These are phyloP conservation scores for Diceros bicornis DNA, from an alignment of 2,797 vertebrate genomes.

Conservation along the genomic window DNA sequence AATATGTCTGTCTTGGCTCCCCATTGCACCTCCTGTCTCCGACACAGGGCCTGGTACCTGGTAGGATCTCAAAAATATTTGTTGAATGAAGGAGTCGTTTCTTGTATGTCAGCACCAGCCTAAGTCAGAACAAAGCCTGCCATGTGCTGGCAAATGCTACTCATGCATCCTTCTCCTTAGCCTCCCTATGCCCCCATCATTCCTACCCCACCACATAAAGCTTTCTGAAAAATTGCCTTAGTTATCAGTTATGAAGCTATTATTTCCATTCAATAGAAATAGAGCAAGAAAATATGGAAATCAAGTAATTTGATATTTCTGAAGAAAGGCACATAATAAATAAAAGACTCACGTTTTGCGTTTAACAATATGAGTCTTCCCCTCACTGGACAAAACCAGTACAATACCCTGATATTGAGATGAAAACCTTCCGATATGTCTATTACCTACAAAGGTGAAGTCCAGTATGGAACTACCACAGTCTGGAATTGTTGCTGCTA, in stretches of 20 bases:
- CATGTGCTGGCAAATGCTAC: neutral
- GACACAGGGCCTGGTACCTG: neutral
- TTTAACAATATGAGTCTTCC: neutral
- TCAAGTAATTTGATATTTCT: neutral
- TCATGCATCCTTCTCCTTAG: neutral
- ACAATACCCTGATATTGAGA: neutral
- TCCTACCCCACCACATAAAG: neutral
- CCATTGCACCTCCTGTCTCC: neutral
- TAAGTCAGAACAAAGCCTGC: neutral
- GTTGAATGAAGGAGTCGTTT: neutral
- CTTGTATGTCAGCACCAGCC: neutral
- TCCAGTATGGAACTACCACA: neutral
- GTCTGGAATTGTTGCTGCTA: neutral
- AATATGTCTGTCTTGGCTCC: neutral
- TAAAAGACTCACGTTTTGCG: neutral
- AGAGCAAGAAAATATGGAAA: neutral
- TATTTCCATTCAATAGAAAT: neutral
- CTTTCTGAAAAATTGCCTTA: neutral
- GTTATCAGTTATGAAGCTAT: neutral
- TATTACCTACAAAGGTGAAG: neutral
- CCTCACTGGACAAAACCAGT: neutral
- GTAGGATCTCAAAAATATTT: neutral
- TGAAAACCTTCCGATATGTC: neutral
- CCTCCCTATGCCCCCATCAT: neutral
- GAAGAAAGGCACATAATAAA: neutral